phyloP scores from a whole-genome alignment of 2,113 vertebrate genomes.

The Fregata magnificens region DNA sequence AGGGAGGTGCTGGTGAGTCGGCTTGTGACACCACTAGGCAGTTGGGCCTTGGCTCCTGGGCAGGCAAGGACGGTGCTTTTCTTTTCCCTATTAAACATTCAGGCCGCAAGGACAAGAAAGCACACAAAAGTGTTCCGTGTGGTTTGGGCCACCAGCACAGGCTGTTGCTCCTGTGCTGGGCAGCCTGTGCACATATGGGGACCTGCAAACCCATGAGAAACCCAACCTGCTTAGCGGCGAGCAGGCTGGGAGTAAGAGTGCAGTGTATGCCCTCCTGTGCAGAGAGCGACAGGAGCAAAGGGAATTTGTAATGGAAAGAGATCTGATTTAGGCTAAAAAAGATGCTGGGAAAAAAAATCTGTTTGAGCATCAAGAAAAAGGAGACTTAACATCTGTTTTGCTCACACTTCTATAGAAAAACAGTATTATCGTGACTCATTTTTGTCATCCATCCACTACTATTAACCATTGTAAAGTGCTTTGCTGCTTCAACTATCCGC shows the following conservation, averaged over 20 bases:
- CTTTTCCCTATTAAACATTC: background rate
- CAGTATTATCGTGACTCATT: background rate
- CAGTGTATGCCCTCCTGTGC: rapidly evolving
- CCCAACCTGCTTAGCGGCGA: background rate
- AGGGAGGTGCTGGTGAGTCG: background rate
- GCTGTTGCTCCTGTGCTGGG: background rate
- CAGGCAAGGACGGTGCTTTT: background rate
- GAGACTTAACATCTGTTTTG: background rate
- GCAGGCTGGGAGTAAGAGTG: background rate
- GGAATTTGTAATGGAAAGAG: background rate
- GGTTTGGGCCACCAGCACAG: background rate
- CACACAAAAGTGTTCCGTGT: background rate
- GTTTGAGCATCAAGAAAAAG: background rate
- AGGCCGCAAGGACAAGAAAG: background rate
- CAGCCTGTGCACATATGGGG: background rate
- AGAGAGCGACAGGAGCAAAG: background rate
- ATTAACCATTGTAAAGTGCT: background rate
- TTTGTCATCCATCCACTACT: background rate
- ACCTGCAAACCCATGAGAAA: background rate
- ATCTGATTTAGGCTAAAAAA: background rate
- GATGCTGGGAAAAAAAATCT: background rate
- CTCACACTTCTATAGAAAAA: background rate
- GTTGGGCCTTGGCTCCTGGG: background rate
- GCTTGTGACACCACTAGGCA: background rate
- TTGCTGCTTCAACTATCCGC: background rate